phyloP scores from a whole-genome alignment of 1,140 invertebrate genomes.

The Leptinotarsa undecemlineata region DNA sequence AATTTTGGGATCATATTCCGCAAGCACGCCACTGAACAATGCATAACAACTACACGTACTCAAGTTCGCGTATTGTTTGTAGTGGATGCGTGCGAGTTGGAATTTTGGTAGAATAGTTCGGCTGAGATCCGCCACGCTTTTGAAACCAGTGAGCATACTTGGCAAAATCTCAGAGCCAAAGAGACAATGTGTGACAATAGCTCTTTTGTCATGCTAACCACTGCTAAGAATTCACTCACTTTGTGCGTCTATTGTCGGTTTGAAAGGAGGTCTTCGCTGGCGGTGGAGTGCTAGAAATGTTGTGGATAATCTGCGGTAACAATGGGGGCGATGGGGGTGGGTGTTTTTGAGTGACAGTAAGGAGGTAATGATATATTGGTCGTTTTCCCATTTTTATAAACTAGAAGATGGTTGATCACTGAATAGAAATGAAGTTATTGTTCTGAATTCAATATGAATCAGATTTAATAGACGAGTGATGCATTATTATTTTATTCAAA shows the following conservation, averaged over 20 bases:
- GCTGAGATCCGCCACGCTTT: constrained; percentile 1
- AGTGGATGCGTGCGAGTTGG: background rate
- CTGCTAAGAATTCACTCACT: constrained; percentile 6
- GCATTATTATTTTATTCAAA: no score
- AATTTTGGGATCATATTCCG: no score
- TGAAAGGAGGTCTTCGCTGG: background rate
- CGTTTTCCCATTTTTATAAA: no score
- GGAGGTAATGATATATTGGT: background rate
- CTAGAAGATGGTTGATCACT: no score
- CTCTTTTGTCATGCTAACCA: constrained; percentile 20
- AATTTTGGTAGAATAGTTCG: constrained; percentile 8
- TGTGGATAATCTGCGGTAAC: no score
- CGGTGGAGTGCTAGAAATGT: no score
- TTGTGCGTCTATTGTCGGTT: constrained; percentile 12
- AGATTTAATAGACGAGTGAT: no score
- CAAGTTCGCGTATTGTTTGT: constrained; percentile 10
- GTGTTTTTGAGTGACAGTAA: no score
- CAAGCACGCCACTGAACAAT: background rate
- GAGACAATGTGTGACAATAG: constrained; percentile 13
- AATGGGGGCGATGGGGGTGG: no score
- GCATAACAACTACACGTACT: background rate
- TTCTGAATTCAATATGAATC: no score
- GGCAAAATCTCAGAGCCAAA: constrained; percentile 12
- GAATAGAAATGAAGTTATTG: no score
- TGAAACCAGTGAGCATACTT: constrained; percentile 11